Conservation (phyloP, 2,888 invertebrate genomes). For the Rhynchonema sp. region DNA sequence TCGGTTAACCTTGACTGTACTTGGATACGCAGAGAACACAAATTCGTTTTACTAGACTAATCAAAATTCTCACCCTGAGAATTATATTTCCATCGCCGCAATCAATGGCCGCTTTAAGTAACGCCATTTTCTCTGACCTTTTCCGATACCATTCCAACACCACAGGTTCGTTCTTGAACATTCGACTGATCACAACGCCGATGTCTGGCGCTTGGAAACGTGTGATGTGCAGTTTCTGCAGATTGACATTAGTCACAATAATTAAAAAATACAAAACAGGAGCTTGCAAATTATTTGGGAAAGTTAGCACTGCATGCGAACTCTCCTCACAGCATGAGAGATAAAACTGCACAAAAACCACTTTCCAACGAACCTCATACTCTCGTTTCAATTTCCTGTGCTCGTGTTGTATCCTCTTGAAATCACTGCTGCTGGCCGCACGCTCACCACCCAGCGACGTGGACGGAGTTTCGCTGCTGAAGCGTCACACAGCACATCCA, state of each 20-base stretch:
- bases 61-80: slow-evolving; percentile 20
- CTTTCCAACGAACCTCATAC: slow-evolving; percentile 18
- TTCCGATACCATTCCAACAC: slow-evolving; percentile 29
- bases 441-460: neutral
- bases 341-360: neutral
- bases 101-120: slow-evolving; percentile 24
- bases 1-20: too few species aligned
- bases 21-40: too few species aligned
- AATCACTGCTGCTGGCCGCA: slow-evolving; percentile 9
- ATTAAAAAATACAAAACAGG: too few species aligned
- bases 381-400: slow-evolving; percentile 24
- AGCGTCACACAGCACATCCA: too few species aligned
- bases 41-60: neutral
- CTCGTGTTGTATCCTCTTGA: slow-evolving; percentile 26
- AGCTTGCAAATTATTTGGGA: too few species aligned
- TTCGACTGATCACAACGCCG: slow-evolving; percentile 25
- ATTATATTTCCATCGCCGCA: slow-evolving; percentile 29
- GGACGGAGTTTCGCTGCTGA: neutral
- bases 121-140: slow-evolving; percentile 23
- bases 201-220: slow-evolving; percentile 22
- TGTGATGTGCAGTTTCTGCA: neutral
- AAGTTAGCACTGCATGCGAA: too few species aligned
- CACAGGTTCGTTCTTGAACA: slow-evolving; percentile 28
- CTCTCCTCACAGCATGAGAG: too few species aligned
- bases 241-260: too few species aligned